Conservation (phyloP, 2,888 invertebrate genomes). For the Isoperla grammatica region DNA sequence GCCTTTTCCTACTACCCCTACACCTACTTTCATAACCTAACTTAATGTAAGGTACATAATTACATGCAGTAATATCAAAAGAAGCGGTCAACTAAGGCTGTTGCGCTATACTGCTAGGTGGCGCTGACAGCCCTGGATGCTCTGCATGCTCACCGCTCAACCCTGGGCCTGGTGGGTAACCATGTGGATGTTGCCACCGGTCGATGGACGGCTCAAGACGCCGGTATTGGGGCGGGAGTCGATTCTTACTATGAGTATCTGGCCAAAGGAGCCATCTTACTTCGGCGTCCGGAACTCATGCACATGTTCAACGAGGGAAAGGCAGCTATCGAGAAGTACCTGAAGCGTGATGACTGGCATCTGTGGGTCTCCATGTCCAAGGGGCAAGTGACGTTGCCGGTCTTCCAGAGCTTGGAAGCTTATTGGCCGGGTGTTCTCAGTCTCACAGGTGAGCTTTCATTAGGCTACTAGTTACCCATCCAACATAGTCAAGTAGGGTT, state of each 20-base stretch:
- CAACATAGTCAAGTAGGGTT: no score
- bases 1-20: no score
- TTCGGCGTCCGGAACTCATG: constrained; percentile 86
- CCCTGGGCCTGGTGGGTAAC: constrained; percentile 89
- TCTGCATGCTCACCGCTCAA: constrained; percentile 78
- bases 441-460: constrained; percentile 55
- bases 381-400: constrained; percentile 89
- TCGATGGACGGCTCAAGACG: constrained; percentile 95
- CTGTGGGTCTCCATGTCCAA: constrained; percentile 99
- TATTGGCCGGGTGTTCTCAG: constrained; percentile 97
- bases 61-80: no score
- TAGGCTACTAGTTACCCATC: neutral
- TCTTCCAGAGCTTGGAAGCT: constrained; percentile 98
- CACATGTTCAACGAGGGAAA: constrained; percentile 82
- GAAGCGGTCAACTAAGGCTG: no score
- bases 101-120: constrained; percentile 51
- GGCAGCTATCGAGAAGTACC: constrained; percentile 70
- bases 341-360: constrained; percentile 96
- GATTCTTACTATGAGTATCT: constrained; percentile 98
- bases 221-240: constrained; percentile 94
- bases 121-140: constrained; percentile 89
- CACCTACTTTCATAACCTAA: no score
- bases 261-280: constrained; percentile 89
- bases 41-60: no score
- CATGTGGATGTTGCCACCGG: constrained; percentile 94